Evolutionary conservation across 2,797 vertebrate species (phyloP).

Genomic region (Peromyscus aztecus): DNA sequence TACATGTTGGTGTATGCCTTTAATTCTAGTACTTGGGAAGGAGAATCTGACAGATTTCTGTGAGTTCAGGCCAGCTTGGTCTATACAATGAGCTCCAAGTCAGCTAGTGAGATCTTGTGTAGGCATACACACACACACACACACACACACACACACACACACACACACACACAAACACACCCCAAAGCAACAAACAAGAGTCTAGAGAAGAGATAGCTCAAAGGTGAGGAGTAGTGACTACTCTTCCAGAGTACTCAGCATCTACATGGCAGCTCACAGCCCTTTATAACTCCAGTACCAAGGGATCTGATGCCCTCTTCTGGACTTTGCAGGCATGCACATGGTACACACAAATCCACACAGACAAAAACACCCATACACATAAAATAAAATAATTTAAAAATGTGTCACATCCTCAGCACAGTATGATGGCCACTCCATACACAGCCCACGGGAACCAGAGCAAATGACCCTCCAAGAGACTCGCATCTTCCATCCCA

Average conservation of each 20-base stretch:
- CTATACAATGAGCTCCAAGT: not conserved
- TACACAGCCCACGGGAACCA: constrained; percentile 62
- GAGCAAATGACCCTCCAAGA: constrained; percentile 67
- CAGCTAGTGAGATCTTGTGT: not conserved
- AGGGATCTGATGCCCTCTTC: not conserved
- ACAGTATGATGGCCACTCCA: constrained; percentile 44
- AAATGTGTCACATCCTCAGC: constrained; percentile 30
- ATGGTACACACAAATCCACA: not conserved
- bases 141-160: not conserved
- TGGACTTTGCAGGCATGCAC: not conserved
- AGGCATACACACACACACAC: not conserved
- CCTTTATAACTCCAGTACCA: not conserved
- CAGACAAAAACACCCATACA: not conserved
- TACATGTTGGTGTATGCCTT: not conserved
- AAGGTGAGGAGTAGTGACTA: not conserved
- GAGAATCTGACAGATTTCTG: not conserved
- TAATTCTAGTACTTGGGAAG: not conserved
- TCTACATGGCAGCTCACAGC: not conserved
- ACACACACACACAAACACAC: not conserved
- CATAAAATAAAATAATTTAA: not conserved
- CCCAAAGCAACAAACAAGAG: not conserved
- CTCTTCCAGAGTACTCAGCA: not conserved
- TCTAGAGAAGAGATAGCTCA: not conserved
- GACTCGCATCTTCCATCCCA: constrained; percentile 39
- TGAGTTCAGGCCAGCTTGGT: not conserved